These are phyloP conservation scores for Melipona beecheii DNA, from an alignment of 2,888 invertebrate genomes.

Conservation along the genomic window DNA sequence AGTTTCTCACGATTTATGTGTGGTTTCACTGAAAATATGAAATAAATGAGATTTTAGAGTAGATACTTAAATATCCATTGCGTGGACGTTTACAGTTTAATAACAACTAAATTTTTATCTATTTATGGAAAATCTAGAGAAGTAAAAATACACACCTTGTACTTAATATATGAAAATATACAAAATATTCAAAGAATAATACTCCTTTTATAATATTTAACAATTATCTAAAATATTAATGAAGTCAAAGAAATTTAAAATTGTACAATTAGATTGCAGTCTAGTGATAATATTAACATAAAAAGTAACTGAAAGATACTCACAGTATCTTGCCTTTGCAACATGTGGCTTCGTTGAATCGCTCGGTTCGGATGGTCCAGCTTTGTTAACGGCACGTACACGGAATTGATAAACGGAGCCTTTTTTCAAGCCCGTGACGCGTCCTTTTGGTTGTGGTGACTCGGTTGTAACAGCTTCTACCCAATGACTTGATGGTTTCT, in stretches of 20 bases:
- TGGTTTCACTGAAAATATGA: conserved; percentile 91
- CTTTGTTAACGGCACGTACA: conserved; percentile 97
- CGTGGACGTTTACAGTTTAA: too few relatives aligned
- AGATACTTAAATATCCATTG: too few relatives aligned
- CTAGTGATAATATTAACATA: not conserved
- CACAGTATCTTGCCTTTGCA: conserved; percentile 94
- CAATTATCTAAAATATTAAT: too few relatives aligned
- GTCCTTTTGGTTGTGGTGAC: conserved; percentile 92
- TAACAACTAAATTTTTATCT: too few relatives aligned
- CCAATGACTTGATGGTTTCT: conserved; percentile 91
- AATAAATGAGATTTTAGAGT: too few relatives aligned
- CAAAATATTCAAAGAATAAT: too few relatives aligned
- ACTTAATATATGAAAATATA: too few relatives aligned
- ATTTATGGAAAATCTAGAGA: too few relatives aligned
- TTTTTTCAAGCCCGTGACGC: conserved; percentile 93
- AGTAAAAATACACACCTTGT: too few relatives aligned
- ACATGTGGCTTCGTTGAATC: conserved; percentile 94
- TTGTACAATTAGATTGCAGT: too few relatives aligned
- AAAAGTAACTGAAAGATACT: conserved; percentile 82
- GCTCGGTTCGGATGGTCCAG: conserved; percentile 95
- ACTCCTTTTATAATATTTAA: too few relatives aligned
- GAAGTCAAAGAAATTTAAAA: too few relatives aligned
- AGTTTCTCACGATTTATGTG: conserved; percentile 97
- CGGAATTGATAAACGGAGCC: conserved; percentile 98
- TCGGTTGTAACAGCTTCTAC: conserved; percentile 89